phyloP scores from a whole-genome alignment of 1,140 invertebrate species.

The Gyrodactylus salaris region DNA sequence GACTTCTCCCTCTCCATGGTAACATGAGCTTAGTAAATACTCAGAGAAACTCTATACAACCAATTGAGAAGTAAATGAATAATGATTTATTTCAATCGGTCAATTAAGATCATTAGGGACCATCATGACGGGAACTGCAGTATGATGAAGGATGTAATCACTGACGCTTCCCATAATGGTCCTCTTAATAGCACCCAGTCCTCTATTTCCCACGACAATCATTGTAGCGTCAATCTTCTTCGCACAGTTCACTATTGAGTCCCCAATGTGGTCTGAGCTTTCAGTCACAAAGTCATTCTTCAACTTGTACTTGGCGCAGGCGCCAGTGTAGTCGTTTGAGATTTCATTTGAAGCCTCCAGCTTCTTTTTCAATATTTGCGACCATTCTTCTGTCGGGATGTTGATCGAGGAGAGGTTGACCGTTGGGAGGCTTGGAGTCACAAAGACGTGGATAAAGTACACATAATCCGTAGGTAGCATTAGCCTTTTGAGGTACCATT shows the following conservation, averaged over 20 bases:
- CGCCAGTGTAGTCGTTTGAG: not conserved
- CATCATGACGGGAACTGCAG: slow-evolving; percentile 9
- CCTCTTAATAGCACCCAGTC: slow-evolving; percentile 8
- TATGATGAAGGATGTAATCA: slow-evolving; percentile 9
- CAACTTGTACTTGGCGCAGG: not conserved
- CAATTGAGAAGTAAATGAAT: not conserved
- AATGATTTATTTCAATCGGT: not conserved
- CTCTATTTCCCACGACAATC: slow-evolving; percentile 8
- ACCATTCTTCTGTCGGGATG: not conserved
- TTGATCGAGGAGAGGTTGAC: not conserved
- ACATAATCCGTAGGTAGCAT: not conserved
- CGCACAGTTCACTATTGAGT: slow-evolving; percentile 2
- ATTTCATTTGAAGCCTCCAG: not conserved
- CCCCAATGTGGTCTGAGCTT: not conserved
- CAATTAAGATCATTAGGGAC: slow-evolving; percentile 5
- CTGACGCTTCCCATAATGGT: slow-evolving; percentile 9
- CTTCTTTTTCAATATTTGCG: not conserved
- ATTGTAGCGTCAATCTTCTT: slow-evolving; percentile 1
- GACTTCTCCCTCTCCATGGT: not conserved
- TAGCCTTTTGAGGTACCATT: not conserved
- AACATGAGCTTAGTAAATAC: not conserved
- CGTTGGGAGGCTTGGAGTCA: not conserved
- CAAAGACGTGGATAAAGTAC: not conserved
- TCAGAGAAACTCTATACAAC: not conserved
- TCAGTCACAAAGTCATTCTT: not conserved